phyloP scores from a whole-genome alignment of 2,888 invertebrate species.

The Drosophila niveifrons region DNA sequence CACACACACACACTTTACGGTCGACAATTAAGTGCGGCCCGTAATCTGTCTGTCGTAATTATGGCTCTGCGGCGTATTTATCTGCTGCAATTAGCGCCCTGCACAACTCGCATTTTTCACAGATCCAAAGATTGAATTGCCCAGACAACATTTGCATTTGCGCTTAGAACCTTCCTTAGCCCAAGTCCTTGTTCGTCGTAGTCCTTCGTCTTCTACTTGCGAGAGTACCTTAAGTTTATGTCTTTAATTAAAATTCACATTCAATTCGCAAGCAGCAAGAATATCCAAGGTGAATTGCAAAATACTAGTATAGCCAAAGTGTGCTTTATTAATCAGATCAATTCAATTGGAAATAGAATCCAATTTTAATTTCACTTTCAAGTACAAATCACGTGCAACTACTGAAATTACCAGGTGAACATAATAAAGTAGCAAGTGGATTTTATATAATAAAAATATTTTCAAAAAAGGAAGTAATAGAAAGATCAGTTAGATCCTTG shows the following conservation, averaged over 20 bases:
- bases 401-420: no score
- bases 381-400: no score
- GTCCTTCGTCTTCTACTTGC: conserved; percentile 7
- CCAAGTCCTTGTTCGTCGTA: conserved; percentile 11
- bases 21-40: conserved; percentile 77
- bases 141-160: conserved; percentile 61
- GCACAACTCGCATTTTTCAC: conserved; percentile 75
- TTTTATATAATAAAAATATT: no score
- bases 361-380: no score
- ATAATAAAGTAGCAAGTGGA: no score
- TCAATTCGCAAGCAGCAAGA: background rate
- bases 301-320: conserved; percentile 3
- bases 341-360: background rate
- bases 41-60: conserved; percentile 82
- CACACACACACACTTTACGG: conserved; percentile 64
- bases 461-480: no score
- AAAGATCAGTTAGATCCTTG: no score
- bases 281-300: background rate
- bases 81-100: conserved; percentile 80
- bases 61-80: conserved; percentile 79
- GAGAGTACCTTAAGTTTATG: conserved; percentile 38
- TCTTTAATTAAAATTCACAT: conserved; percentile 55
- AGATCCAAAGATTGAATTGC: conserved; percentile 70
- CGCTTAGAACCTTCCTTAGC: conserved; percentile 32
- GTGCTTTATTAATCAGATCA: conserved; percentile 15